Percentiles rank a stretch among this genome's conserved stretches.
phyloP scores from a whole-genome alignment of 2,888 invertebrate genomes.

The Sycophila texana region DNA sequence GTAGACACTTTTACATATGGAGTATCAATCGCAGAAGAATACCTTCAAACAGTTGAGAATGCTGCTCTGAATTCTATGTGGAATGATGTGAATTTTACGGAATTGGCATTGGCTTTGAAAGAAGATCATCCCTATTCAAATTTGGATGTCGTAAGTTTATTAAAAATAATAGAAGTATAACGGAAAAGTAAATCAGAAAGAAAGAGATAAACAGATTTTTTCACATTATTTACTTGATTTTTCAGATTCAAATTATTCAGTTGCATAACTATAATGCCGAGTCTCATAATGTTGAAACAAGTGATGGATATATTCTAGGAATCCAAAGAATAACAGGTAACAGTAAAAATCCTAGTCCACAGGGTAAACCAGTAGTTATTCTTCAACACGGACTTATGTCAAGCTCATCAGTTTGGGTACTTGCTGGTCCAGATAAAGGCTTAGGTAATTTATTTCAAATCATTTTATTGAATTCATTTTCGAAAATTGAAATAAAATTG shows the following conservation, averaged over 20 bases:
- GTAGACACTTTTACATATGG: neutral
- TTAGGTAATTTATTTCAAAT: slow-evolving; percentile 78
- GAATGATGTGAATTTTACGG: neutral
- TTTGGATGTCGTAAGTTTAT: neutral
- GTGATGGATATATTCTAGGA: slow-evolving; percentile 87
- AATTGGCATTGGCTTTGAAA: neutral
- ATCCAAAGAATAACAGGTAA: slow-evolving; percentile 84
- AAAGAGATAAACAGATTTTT: too few species aligned
- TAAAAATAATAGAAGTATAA: too few species aligned
- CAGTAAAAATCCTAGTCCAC: slow-evolving; percentile 74
- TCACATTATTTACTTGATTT: neutral
- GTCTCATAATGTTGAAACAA: slow-evolving; percentile 80
- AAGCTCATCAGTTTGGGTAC: slow-evolving; percentile 85
- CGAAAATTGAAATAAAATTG: neutral
- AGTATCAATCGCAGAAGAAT: neutral
- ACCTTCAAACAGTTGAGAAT: neutral
- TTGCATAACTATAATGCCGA: slow-evolving; percentile 82
- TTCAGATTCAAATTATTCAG: slow-evolving; percentile 76
- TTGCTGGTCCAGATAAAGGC: slow-evolving; percentile 82
- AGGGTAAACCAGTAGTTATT: slow-evolving; percentile 79
- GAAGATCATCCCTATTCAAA: neutral
- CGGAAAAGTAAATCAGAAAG: too few species aligned
- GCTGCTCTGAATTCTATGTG: neutral
- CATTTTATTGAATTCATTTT: too few species aligned
- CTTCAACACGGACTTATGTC: slow-evolving; percentile 85